Evolutionary conservation across 2,888 invertebrate species (phyloP).

Genomic region (Steromphala cineraria): DNA sequence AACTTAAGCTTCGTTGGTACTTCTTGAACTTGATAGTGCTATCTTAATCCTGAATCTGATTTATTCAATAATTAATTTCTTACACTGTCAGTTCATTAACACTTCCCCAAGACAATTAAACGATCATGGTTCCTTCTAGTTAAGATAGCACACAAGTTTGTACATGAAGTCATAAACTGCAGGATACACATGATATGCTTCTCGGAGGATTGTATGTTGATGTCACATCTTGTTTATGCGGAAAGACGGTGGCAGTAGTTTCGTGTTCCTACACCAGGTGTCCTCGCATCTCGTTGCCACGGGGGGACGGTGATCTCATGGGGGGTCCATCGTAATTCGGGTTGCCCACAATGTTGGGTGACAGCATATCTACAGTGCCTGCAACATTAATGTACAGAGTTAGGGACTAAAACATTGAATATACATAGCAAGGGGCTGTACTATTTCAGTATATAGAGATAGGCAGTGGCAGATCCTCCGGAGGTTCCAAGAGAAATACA

Average conservation of each 20-base stretch:
- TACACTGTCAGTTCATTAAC: too few species aligned
- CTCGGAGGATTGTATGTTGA: neutral
- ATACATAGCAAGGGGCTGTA: neutral
- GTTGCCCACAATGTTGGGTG: constrained; percentile 62
- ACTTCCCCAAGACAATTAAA: too few species aligned
- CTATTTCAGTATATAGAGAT: too few species aligned
- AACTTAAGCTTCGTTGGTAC: too few species aligned
- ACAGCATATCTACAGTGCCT: constrained; percentile 52
- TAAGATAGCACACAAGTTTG: too few species aligned
- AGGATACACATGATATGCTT: neutral
- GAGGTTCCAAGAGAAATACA: too few species aligned
- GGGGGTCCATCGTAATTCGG: constrained; percentile 60
- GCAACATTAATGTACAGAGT: constrained; percentile 25
- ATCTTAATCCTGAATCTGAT: too few species aligned
- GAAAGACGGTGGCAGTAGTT: neutral
- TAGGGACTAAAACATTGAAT: neutral
- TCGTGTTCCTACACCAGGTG: constrained; percentile 50
- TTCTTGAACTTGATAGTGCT: too few species aligned
- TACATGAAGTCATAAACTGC: neutral
- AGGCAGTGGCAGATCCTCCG: too few species aligned
- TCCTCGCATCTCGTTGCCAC: constrained; percentile 59
- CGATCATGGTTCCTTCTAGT: too few species aligned
- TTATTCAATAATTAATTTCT: too few species aligned
- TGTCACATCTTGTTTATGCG: neutral
- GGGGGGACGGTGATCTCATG: constrained; percentile 44